Evolutionary conservation across 2,888 invertebrate species (phyloP), one percentile per base, ranked within the genome.

Genomic region (Leucozona laternaria): DNA sequence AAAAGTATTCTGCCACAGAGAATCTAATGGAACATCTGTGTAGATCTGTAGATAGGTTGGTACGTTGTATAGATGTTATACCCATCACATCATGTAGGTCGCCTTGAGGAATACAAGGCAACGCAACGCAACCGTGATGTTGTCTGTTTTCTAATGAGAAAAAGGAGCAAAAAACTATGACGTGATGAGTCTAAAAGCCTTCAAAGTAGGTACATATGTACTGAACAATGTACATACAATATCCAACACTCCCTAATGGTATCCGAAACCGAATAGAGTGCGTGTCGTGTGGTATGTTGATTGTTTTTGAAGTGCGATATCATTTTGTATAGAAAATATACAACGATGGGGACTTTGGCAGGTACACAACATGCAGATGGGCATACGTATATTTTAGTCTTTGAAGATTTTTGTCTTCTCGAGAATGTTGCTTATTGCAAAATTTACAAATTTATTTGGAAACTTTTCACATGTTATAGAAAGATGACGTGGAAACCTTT

Each of bases 21-120:
- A 55, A 62, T 64, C 79, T 84, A 84, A 84, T 84, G 83, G 83
- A 84, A 79, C 83, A 79, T 76, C 75, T 76, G 58, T 84, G 79
- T 79, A 76, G 53, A 50, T 57, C 15, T 6, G 8, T 31, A 4
- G 17, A 10, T 31, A 28, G 28, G 4, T 5, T 28, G 28, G 28
- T 28, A 28, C 43, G 50, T 50, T 25, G 50, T 50, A 22, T 22
- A 55, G 73, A 70, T 70, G 73, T 70, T 55, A 68, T 73, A 62
- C 1, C 1, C 34, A 31, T 37, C 3, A 37, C 58, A 25, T 68
- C 64, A 62, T 84, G 71, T 50, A 68, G 79, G 53, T 76, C 22
- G 79, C 84, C 84, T 79, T 60, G n/a, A 60, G 84, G 76, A 66
- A 72, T 77, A 68, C 68, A 71, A 76, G n/a, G n/a, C n/a, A n/a